A percentile compares a stretch with the other conserved stretches of the same genome.
phyloP scores from a whole-genome alignment of 2,888 invertebrate genomes.

The Spilosoma lubricipeda region DNA sequence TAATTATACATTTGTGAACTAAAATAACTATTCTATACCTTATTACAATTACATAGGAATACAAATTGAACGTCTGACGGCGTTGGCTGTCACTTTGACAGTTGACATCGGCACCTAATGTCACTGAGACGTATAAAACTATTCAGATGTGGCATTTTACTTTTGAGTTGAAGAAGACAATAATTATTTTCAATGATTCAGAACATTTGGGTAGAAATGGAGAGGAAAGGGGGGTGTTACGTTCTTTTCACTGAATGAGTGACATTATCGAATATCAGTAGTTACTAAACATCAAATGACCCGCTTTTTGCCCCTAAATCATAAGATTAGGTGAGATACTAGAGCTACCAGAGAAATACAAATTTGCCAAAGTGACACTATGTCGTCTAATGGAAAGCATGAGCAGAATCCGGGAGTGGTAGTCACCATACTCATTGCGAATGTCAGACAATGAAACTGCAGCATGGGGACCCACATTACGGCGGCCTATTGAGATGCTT shows the following conservation, averaged over 20 bases:
- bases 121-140: neutral
- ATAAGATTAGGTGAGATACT: neutral
- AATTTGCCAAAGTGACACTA: neutral
- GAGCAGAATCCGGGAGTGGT: too few species aligned
- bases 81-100: conserved; percentile 30
- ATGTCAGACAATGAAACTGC: too few species aligned
- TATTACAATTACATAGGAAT: conserved; percentile 51
- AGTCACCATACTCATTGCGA: too few species aligned
- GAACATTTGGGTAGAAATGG: neutral
- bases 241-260: too few species aligned
- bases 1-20: conserved; percentile 54
- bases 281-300: too few species aligned
- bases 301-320: too few species aligned
- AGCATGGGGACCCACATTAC: too few species aligned
- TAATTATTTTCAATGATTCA: neutral
- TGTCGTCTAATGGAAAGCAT: too few species aligned
- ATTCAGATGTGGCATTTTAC: neutral
- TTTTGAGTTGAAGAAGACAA: neutral
- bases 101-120: conserved; percentile 30
- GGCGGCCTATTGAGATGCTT: too few species aligned
- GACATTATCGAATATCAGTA: too few species aligned
- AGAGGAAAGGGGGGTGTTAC: neutral
- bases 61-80: conserved; percentile 38
- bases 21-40: conserved; percentile 57
- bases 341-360: neutral